Conservation (phyloP, 2,888 invertebrate genomes). For the Catocala sponsa region DNA sequence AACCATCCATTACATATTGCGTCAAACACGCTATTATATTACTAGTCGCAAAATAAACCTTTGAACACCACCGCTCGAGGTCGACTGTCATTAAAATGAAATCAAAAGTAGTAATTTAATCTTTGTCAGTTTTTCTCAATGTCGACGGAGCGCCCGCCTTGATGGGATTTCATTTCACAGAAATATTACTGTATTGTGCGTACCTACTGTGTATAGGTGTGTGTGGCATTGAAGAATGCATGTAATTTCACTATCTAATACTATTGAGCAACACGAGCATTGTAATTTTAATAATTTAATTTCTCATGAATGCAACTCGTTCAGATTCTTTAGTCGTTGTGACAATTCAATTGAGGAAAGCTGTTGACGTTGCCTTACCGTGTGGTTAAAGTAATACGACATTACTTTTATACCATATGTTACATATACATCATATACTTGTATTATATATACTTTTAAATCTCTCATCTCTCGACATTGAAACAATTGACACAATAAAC, state of each 20-base stretch:
- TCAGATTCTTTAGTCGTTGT: constrained; percentile 22
- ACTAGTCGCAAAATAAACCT: constrained; percentile 55
- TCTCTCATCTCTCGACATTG: no score
- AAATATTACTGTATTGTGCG: constrained; percentile 51
- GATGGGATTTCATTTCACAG: constrained; percentile 63
- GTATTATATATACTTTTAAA: no score
- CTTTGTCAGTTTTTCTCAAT: constrained; percentile 64
- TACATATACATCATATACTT: no score
- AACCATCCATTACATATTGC: constrained; percentile 37
- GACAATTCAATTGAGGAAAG: constrained; percentile 35
- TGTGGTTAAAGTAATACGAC: constrained; percentile 4
- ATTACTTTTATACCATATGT: no score
- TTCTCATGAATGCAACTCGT: constrained; percentile 18
- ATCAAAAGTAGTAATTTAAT: constrained; percentile 76
- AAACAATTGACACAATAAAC: no score
- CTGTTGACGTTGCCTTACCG: constrained; percentile 27
- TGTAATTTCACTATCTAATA: constrained; percentile 53
- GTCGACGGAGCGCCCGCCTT: constrained; percentile 46
- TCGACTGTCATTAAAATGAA: constrained; percentile 71
- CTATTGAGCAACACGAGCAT: constrained; percentile 36
- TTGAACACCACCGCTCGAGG: constrained; percentile 56
- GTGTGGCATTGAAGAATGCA: constrained; percentile 54
- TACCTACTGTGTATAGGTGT: constrained; percentile 18
- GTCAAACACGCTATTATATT: constrained; percentile 38
- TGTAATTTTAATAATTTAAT: constrained; percentile 35